Conservation (phyloP, 2,113 vertebrate genomes). For the Conger conger region DNA sequence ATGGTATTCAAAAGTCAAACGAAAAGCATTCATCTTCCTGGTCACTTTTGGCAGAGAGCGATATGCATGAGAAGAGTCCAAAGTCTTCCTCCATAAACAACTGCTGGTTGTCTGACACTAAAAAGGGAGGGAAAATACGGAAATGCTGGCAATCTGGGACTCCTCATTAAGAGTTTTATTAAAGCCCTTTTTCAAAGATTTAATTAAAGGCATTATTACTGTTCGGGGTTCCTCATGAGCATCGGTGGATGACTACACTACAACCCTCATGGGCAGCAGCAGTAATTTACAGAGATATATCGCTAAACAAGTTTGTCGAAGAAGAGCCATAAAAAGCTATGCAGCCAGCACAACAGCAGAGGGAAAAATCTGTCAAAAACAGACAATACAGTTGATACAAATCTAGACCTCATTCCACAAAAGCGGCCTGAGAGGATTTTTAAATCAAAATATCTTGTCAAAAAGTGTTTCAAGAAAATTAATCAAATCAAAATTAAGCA, state of each 20-base stretch:
- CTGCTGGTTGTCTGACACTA: neutral
- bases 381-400: neutral
- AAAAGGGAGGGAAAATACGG: neutral
- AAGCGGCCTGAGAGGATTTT: no score
- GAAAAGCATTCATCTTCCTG: neutral
- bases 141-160: neutral
- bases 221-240: neutral
- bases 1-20: neutral
- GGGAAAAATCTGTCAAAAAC: neutral
- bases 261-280: neutral
- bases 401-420: neutral
- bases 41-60: neutral
- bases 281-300: neutral
- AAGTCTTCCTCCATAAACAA: neutral
- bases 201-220: slow-evolving; percentile 6
- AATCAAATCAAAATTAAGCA: no score
- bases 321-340: slow-evolving; percentile 4
- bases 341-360: neutral
- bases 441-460: no score
- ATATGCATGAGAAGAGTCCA: neutral
- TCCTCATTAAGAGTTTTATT: slow-evolving; percentile 2
- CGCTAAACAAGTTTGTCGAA: neutral
- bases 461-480: no score
- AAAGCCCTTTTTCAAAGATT: neutral
- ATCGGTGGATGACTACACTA: neutral